phyloP scores from a whole-genome alignment of 1,140 invertebrate genomes.

The Atta colombica region DNA sequence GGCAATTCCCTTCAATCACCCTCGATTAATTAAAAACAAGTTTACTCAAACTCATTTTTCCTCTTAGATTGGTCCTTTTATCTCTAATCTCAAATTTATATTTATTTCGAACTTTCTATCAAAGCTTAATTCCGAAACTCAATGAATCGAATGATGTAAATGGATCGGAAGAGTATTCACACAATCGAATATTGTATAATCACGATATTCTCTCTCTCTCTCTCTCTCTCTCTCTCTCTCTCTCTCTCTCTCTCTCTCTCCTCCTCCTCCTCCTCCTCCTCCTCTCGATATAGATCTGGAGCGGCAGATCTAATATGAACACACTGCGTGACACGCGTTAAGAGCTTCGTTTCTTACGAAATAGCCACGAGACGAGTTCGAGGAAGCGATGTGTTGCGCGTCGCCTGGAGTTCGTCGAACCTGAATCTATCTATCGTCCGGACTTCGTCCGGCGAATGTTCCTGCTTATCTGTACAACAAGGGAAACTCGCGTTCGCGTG shows the following conservation, averaged over 20 bases:
- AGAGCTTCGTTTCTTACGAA: slow-evolving; percentile 15
- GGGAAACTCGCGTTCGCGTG: slow-evolving; percentile 46
- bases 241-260: neutral
- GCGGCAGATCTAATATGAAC: neutral
- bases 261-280: too few relatives aligned
- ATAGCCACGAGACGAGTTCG: neutral
- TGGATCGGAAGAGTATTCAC: neutral
- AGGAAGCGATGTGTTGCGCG: neutral
- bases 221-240: neutral
- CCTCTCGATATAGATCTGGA: neutral
- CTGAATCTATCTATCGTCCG: slow-evolving; percentile 25
- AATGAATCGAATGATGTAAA: neutral
- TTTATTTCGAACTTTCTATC: neutral
- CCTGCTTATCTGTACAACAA: slow-evolving; percentile 39
- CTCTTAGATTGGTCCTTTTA: neutral
- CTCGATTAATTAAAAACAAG: neutral
- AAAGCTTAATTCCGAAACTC: neutral
- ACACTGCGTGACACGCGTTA: neutral
- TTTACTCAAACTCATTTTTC: neutral
- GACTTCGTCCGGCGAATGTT: slow-evolving; percentile 8
- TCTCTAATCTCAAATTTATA: neutral
- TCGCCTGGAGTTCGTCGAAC: slow-evolving; percentile 54
- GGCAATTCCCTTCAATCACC: neutral
- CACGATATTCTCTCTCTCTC: neutral
- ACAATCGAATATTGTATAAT: neutral